Evolutionary conservation across 2,113 vertebrate species (phyloP).

Genomic region (Ammodramus savannarum): DNA sequence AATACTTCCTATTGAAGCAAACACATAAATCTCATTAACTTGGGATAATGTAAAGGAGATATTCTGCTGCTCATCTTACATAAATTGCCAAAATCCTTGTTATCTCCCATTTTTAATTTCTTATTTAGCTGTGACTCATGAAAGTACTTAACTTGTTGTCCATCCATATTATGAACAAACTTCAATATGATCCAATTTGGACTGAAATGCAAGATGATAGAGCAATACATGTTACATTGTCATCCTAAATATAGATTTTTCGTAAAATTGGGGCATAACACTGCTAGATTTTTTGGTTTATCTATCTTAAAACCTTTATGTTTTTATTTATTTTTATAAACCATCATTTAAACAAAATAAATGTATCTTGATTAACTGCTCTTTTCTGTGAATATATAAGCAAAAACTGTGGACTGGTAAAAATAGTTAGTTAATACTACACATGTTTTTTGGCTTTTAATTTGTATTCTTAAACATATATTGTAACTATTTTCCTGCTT

Average conservation of each 20-base stretch:
- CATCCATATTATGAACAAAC: not conserved
- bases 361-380: not conserved
- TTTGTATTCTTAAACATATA: not conserved
- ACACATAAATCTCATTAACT: not conserved
- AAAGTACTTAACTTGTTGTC: not conserved
- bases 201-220: not conserved
- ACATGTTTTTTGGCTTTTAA: not conserved
- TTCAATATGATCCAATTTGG: not conserved
- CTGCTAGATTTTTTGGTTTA: not conserved
- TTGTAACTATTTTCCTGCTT: not conserved
- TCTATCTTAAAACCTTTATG: not conserved
- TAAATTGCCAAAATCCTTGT: not conserved
- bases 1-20: not conserved
- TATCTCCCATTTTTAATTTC: not conserved
- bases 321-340: not conserved
- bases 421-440: not conserved
- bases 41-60: not conserved
- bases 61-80: not conserved
- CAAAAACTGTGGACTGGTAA: not conserved
- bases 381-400: not conserved
- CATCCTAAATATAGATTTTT: not conserved
- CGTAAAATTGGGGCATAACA: not conserved
- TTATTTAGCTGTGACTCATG: not conserved
- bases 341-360: not conserved
- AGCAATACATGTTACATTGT: not conserved